phyloP scores from a whole-genome alignment of 2,797 vertebrate species.

The Melanotaenia maccullochi region DNA sequence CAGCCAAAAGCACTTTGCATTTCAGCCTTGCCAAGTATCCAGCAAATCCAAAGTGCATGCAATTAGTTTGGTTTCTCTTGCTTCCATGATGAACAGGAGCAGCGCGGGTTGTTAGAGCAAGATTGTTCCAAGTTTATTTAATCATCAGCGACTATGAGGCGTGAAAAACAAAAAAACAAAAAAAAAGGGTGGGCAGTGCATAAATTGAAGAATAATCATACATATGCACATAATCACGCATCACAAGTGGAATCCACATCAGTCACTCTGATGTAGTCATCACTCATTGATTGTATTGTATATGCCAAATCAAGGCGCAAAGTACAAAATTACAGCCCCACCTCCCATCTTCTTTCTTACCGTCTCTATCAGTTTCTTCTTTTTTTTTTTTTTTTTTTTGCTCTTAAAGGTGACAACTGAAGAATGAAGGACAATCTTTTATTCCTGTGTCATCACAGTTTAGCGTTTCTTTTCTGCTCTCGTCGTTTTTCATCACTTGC shows the following conservation, averaged over 20 bases:
- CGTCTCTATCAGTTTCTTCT: background rate
- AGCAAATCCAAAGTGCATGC: slow-evolving; percentile 44
- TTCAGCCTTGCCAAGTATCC: slow-evolving; percentile 39
- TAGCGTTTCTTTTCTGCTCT: slow-evolving; percentile 5
- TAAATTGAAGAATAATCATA: slow-evolving; percentile 37
- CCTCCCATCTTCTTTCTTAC: background rate
- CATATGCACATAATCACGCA: slow-evolving; percentile 43
- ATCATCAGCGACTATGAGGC: slow-evolving; percentile 63
- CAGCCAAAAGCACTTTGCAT: slow-evolving; percentile 27
- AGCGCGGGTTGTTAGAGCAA: slow-evolving; percentile 55
- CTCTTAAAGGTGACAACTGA: background rate
- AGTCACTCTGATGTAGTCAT: background rate
- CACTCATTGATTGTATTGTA: slow-evolving; percentile 51
- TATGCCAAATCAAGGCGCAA: slow-evolving; percentile 42
- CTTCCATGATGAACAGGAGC: slow-evolving; percentile 54
- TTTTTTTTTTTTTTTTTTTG: background rate
- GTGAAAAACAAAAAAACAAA: background rate
- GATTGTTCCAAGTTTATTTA: slow-evolving; percentile 66
- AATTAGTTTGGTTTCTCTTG: slow-evolving; percentile 60
- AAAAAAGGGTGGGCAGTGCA: slow-evolving; percentile 15
- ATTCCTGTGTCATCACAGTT: slow-evolving; percentile 9
- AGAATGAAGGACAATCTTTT: background rate
- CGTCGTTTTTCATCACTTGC: slow-evolving; percentile 43
- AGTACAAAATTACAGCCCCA: slow-evolving; percentile 25
- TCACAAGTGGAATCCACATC: slow-evolving; percentile 22